Evolutionary conservation across 2,888 invertebrate species (phyloP), one percentile per base, ranked within the genome.

Genomic region (Hirtodrosophila duncani): DNA sequence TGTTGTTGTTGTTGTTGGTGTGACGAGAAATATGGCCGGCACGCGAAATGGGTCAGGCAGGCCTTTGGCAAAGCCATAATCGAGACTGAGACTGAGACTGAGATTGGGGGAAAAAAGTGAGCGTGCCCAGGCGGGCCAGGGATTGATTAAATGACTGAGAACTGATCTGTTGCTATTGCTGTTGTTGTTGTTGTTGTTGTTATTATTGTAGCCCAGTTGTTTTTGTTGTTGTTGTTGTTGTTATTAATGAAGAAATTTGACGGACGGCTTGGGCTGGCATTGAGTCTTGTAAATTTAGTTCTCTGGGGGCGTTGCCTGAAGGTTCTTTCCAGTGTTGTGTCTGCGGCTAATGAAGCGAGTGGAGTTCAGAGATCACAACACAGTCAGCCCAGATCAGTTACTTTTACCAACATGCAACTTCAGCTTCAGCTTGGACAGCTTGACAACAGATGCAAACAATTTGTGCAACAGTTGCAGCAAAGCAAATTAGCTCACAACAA

Each of bases 21-120:
- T 23, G 16, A 48, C 34, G 46, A 27, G 31, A 58, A 29, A 51
- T 59, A 49, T 45, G 41, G 50, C 45, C 23, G 52, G 43, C 59
- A 63, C 63, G 67, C 62, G 50, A 74, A 79, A 74, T 79, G 75
- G 79, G 70, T 74, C 72, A 72, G 63, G 37, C 67, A 46, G 27
- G 33, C 20, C 4, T n/a, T 4, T 13, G 31, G 11, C 18, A 30
- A 26, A 16, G 10, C 44, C 26, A 10, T 17, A 17, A 18, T 16
- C 14, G 11, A 10, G 20, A 18, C 20, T 33, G 34, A 5, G 20
- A 23, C 29, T 27, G 14, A 23, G n/a, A 9, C 10, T 14, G 24
- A 24, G 14, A 14, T 18, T 8, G 20, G 4, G 8, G 23, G 3
- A 23, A 29, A 67, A 50, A 77, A 64, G 72, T 77, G 68, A 71